Evolutionary conservation across 2,797 vertebrate genomes (phyloP).

Genomic region (Acrocephalus scirpaceus): DNA sequence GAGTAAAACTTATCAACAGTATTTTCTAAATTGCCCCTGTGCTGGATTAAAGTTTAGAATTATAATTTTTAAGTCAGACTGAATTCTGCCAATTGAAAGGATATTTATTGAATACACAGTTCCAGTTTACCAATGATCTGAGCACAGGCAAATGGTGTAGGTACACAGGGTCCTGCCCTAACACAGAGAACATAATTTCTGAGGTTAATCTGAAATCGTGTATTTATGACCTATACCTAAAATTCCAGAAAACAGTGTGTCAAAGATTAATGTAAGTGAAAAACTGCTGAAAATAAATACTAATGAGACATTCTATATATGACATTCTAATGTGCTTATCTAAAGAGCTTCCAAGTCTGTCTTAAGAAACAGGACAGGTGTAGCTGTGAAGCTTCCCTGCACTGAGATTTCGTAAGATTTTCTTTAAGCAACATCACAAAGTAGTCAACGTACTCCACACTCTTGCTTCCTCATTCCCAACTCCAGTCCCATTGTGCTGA

Average conservation of each 20-base stretch:
- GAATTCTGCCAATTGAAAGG: neutral
- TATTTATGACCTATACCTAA: neutral
- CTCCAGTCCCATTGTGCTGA: neutral
- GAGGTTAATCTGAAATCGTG: neutral
- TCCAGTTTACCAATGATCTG: neutral
- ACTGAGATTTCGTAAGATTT: neutral
- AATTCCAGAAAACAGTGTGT: neutral
- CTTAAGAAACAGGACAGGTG: neutral
- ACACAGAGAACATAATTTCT: neutral
- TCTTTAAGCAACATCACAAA: neutral
- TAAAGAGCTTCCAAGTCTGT: neutral
- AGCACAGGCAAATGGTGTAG: neutral
- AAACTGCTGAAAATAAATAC: neutral
- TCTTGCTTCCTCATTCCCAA: neutral
- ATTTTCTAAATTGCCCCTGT: neutral
- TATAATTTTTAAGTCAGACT: neutral
- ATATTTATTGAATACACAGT: neutral
- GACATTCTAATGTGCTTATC: neutral
- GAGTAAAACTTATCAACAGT: neutral
- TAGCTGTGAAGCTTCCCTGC: neutral
- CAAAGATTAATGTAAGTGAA: neutral
- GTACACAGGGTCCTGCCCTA: neutral
- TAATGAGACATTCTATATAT: neutral
- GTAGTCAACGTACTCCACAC: neutral
- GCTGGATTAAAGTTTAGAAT: neutral